Conservation (phyloP, 2,113 vertebrate genomes). For the Isichthys henryi region DNA sequence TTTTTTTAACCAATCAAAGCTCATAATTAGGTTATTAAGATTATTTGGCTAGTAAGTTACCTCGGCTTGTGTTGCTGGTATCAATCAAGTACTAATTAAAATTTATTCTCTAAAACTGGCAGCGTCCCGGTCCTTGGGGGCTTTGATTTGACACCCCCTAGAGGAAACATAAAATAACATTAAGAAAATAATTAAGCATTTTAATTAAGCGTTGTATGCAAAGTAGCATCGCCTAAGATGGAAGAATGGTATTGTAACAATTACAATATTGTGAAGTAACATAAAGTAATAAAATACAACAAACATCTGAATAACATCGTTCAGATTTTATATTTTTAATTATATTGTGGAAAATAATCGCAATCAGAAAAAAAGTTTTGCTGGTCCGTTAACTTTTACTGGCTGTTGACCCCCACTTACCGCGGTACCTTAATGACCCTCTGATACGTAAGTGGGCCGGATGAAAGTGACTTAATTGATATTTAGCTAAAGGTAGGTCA, state of each 20-base stretch:
- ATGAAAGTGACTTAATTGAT: not conserved
- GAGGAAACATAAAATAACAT: conserved; percentile 9
- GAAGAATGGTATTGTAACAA: not conserved
- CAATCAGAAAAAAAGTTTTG: not conserved
- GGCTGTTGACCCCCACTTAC: not conserved
- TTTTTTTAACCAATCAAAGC: not conserved
- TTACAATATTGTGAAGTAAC: not conserved
- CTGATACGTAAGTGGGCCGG: not conserved
- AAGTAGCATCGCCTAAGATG: not conserved
- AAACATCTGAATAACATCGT: not conserved
- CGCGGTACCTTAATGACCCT: not conserved
- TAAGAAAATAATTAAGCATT: conserved; percentile 3
- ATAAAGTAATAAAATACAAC: not conserved
- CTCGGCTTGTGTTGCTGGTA: not conserved
- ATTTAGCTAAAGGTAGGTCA: not conserved
- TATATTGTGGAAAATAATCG: not conserved
- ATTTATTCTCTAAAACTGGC: conserved; percentile 7
- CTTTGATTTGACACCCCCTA: not conserved
- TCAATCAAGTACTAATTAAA: not conserved
- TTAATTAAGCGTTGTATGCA: conserved; percentile 1
- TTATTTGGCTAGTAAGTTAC: not conserved
- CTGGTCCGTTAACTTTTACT: not conserved
- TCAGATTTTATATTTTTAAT: not conserved
- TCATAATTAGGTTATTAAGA: not conserved
- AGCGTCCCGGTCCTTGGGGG: not conserved